Evolutionary conservation across 1,140 invertebrate species (phyloP), one percentile per base, ranked within the genome.

Genomic region (Neuroterus valhalla): DNA sequence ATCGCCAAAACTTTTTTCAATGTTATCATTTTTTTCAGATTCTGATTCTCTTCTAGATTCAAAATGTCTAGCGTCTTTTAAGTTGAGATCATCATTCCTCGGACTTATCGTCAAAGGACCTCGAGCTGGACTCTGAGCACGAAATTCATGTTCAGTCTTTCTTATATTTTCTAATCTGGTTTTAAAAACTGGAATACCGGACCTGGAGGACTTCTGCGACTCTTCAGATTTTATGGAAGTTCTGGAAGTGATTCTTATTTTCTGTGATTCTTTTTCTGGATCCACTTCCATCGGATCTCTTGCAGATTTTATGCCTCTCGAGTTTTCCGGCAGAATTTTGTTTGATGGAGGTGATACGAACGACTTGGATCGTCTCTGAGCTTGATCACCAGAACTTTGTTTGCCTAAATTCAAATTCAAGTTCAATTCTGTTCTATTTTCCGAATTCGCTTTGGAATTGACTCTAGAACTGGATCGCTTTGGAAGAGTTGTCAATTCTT

Each of bases 111-210:
- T 85, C 10, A 81, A 14, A 0, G 82, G 78, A 2, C 78, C 71
- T 19, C 78, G 74, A 11, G 42, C 26, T 12, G 80, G 76, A 76
- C 81, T 85, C 67, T 70, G 82, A 3, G 76, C 8, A 3, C 77
- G 73, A 1, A 23, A 15, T 62, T 80, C 74, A 43, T 52, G n/a
- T 69, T 71, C 17, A 62, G 5, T 5, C 10, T 62, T 69, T 68
- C 48, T 76, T 12, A 70, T 38, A 26, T 38, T 55, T 31, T 82
- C 78, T 10, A 82, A 67, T 72, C 82, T 66, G 15, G 75, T 84
- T 67, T 80, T 84, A 15, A 82, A 66, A 38, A 86, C 66, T 2
- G 85, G 81, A 74, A 86, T 87, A 19, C 77, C 82, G 19, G 85
- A 88, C 70, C 75, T 86, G 6, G 78, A 81, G 6, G 71, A 73